Conservation (phyloP, 2,888 invertebrate species). For the Tineola bisselliella region DNA sequence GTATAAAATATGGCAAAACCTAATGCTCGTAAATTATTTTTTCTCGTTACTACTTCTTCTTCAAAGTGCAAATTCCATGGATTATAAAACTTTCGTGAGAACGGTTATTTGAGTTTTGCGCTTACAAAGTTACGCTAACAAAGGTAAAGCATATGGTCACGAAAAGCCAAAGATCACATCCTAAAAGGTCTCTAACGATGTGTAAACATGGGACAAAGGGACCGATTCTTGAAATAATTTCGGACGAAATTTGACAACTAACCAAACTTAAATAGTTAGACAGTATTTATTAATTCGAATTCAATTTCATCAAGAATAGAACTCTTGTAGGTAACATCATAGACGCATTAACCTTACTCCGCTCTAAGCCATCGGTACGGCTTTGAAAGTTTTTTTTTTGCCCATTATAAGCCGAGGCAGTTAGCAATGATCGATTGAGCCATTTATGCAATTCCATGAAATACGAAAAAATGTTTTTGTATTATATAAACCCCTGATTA, state of each 20-base stretch:
- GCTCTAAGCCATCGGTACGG: neutral
- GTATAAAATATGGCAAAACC: neutral
- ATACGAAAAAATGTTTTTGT: neutral
- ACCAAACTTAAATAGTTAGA: no score
- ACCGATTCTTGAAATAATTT: neutral
- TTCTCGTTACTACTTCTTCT: neutral
- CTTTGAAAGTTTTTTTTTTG: slow-evolving; percentile 6
- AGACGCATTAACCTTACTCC: slow-evolving; percentile 4
- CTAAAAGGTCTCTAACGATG: slow-evolving; percentile 32
- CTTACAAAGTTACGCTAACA: neutral
- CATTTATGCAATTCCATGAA: neutral
- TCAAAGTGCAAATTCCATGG: neutral
- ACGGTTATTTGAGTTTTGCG: slow-evolving; percentile 1
- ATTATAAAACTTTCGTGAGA: neutral
- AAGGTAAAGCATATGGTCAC: neutral
- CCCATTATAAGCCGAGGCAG: neutral
- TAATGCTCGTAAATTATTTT: neutral
- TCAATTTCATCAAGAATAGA: neutral
- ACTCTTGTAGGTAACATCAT: neutral
- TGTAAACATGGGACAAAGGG: slow-evolving; percentile 34
- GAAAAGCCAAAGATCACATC: slow-evolving; percentile 10
- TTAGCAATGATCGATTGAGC: slow-evolving; percentile 4
- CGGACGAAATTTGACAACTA: no score
- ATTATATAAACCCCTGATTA: neutral
- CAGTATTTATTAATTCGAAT: no score